A percentile compares a stretch with the other conserved stretches of the same genome.
phyloP scores from a whole-genome alignment of 1,140 invertebrate species.

The Euglossa dilemma region DNA sequence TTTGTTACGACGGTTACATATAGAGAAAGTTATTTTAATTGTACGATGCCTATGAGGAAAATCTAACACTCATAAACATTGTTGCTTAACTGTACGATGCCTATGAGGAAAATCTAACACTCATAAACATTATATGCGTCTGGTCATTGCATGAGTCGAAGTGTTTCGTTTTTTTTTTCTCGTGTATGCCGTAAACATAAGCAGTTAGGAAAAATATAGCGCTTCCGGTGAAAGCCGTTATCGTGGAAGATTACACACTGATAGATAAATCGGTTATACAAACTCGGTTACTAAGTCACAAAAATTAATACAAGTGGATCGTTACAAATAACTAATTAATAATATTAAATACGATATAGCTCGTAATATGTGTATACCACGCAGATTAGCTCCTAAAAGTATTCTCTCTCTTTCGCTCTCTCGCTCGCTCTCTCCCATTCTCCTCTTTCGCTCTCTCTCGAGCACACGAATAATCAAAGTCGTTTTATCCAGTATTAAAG shows the following conservation, averaged over 20 bases:
- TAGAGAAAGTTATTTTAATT: not conserved
- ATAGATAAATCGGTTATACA: slow-evolving; percentile 3
- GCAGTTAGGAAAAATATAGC: slow-evolving; percentile 16
- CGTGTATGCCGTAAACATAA: slow-evolving; percentile 5
- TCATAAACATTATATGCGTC: slow-evolving; percentile 12
- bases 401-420: not conserved
- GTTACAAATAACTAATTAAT: slow-evolving; percentile 15
- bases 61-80: slow-evolving; percentile 21
- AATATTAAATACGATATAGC: slow-evolving; percentile 20
- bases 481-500: slow-evolving; percentile 76
- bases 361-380: slow-evolving; percentile 31
- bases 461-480: slow-evolving; percentile 39
- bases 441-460: not conserved
- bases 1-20: slow-evolving; percentile 1
- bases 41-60: slow-evolving; percentile 9
- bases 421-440: not conserved
- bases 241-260: not conserved
- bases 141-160: not conserved
- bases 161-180: not conserved
- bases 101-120: slow-evolving; percentile 12
- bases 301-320: slow-evolving; percentile 31
- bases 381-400: slow-evolving; percentile 7
- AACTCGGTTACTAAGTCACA: slow-evolving; percentile 72
- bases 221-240: slow-evolving; percentile 15
- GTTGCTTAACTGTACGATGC: slow-evolving; percentile 17